These are phyloP conservation scores for Crocallis elinguaria DNA, from an alignment of 2,888 invertebrate genomes.

Conservation along the genomic window DNA sequence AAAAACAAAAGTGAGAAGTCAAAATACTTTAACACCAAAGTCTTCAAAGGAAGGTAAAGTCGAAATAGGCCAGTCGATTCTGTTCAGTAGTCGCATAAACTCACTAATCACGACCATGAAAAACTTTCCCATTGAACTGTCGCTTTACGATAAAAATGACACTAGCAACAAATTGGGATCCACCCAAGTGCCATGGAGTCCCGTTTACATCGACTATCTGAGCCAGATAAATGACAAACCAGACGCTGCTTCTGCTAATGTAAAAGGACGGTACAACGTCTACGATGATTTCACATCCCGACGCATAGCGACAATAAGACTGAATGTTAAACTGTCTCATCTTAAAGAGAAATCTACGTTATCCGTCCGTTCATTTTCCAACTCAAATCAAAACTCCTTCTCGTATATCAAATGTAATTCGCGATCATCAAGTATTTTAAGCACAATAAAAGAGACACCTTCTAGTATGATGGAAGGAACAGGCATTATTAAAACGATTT, in stretches of 20 bases:
- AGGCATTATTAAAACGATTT: conserved; percentile 53
- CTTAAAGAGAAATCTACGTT: conserved; percentile 46
- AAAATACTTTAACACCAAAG: conserved; percentile 29
- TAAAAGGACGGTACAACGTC: conserved; percentile 53
- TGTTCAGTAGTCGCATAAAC: conserved; percentile 50
- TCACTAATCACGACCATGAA: conserved; percentile 59
- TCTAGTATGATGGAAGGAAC: conserved; percentile 30
- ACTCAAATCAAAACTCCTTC: conserved; percentile 33
- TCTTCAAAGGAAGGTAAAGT: conserved; percentile 35
- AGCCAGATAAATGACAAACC: conserved; percentile 39
- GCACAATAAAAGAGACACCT: conserved; percentile 25
- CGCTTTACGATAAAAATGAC: conserved; percentile 52
- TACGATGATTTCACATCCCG: conserved; percentile 61
- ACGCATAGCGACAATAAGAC: conserved; percentile 59
- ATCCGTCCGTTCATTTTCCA: conserved; percentile 34
- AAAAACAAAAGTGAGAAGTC: conserved; percentile 45
- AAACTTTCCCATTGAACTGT: conserved; percentile 61
- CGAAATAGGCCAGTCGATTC: conserved; percentile 50
- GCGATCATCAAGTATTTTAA: conserved; percentile 28
- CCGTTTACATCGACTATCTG: conserved; percentile 56
- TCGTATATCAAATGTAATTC: conserved; percentile 34
- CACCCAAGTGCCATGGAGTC: conserved; percentile 61
- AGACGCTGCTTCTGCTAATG: conserved; percentile 40
- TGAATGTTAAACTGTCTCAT: conserved; percentile 58
- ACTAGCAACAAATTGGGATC: conserved; percentile 54